Percentiles rank a stretch among this genome's conserved stretches.
phyloP scores from a whole-genome alignment of 2,797 vertebrate species.

The Falco concolor region DNA sequence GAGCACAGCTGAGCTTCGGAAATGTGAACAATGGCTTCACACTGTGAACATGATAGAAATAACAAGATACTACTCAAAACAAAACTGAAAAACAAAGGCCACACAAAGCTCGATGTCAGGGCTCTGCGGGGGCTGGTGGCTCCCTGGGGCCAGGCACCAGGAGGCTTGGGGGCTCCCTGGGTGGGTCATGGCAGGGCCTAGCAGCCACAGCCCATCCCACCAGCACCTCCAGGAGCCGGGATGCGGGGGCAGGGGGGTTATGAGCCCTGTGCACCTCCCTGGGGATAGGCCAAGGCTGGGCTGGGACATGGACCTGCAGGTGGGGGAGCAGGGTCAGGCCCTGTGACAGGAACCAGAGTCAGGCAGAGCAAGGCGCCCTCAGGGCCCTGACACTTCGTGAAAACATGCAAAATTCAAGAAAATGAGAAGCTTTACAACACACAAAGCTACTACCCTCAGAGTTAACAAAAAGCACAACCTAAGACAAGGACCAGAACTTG shows the following conservation, averaged over 20 bases:
- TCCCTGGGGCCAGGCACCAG: fast-evolving
- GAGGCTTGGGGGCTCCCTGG: fast-evolving
- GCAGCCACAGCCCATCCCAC: background rate
- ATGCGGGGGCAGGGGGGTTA: background rate
- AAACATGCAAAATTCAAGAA: background rate
- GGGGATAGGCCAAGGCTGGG: background rate
- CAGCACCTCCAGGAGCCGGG: background rate
- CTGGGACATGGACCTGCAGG: background rate
- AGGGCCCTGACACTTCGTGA: background rate
- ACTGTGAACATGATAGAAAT: background rate
- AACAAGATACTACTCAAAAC: background rate
- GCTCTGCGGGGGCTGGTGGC: fast-evolving
- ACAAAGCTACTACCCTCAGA: background rate
- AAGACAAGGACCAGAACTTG: background rate
- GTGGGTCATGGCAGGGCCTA: background rate
- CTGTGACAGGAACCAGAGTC: background rate
- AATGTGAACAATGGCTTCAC: background rate
- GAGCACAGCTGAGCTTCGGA: background rate
- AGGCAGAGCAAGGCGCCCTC: background rate
- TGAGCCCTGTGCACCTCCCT: fast-evolving
- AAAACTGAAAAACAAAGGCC: background rate
- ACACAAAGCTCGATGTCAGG: background rate
- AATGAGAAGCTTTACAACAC: background rate
- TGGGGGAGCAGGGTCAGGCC: background rate
- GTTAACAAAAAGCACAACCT: background rate